phyloP scores from a whole-genome alignment of 1,140 invertebrate genomes.

The Ylistrum balloti region DNA sequence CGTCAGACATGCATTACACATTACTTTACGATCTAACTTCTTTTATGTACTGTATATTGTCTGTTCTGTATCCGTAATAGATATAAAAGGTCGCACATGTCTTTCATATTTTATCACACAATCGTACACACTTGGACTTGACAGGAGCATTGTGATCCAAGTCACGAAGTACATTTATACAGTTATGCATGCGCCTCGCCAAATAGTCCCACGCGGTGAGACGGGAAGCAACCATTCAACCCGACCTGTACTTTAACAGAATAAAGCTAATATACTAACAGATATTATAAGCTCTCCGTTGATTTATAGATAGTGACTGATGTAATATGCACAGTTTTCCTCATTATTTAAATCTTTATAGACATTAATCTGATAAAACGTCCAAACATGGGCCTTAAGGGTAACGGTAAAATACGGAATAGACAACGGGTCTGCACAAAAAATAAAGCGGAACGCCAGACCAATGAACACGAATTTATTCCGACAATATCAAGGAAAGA shows the following conservation, averaged over 20 bases:
- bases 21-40: background rate
- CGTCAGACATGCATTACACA: background rate
- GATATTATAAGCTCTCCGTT: constrained; percentile 8
- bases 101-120: background rate
- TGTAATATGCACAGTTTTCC: background rate
- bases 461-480: constrained; percentile 32
- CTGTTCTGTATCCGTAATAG: background rate
- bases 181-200: constrained; percentile 8
- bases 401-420: constrained; percentile 32
- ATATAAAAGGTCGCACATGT: background rate
- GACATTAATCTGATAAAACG: constrained; percentile 28
- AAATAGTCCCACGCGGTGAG: constrained; percentile 10
- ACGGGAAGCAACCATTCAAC: background rate
- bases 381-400: background rate
- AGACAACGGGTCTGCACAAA: background rate
- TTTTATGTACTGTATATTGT: background rate
- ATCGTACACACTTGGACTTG: background rate
- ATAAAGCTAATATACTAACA: constrained; percentile 2
- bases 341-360: constrained; percentile 40
- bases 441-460: constrained; percentile 21
- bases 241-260: background rate
- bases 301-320: constrained; percentile 22
- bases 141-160: background rate
- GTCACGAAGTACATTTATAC: too few relatives aligned
- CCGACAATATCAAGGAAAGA: background rate